Evolutionary conservation across 2,888 invertebrate species (phyloP), one percentile per base, ranked within the genome.

Genomic region (Drosophila infuscata): DNA sequence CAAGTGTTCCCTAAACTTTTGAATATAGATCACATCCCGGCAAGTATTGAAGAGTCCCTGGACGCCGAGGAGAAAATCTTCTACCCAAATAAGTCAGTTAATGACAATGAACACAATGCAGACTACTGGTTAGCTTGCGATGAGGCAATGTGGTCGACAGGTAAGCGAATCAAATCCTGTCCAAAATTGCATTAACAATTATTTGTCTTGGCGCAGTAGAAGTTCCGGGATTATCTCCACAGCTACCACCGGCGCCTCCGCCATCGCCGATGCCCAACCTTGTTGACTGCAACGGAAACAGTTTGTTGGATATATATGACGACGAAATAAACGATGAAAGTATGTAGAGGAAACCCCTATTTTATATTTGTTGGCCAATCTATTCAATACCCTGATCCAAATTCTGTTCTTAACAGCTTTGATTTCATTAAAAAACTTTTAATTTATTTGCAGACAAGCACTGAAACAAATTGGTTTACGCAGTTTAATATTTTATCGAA

Each of bases 371-470:
- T 25, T 25, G 17, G 8, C 8, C 17, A 38, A 17, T 38, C 38
- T 17, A 38, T 17, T 6, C 20, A 53, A 17, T 8, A 15, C n/a
- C 15, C 33, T 25, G 20, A 1, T 25, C 20, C 20, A 7, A 9
- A 53, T 5, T 1, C 29, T 1, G 6, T 1, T 8, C 11, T 36
- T 7, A 15, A 7, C 7, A 25, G 15, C 29, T 17, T 15, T 49
- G 49, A 49, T 49, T 29, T 4, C 3, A 9, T 29, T 30, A n/a
- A 30, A 41, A n/a, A 41, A 15, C 17, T 30, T 12, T 5, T 3
- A 1, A 17, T 51, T 33, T 20, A n/a, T n/a, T 65, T 61, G 11
- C 65, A 65, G 65, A 33, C 12, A 2, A 3, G 15, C 41, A 15
- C 11, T 61, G 38, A 49, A 61, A 7, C 3, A 20, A n/a, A 9